Evolutionary conservation across 2,797 vertebrate species (phyloP).

Genomic region (Anomalospiza imberbis): DNA sequence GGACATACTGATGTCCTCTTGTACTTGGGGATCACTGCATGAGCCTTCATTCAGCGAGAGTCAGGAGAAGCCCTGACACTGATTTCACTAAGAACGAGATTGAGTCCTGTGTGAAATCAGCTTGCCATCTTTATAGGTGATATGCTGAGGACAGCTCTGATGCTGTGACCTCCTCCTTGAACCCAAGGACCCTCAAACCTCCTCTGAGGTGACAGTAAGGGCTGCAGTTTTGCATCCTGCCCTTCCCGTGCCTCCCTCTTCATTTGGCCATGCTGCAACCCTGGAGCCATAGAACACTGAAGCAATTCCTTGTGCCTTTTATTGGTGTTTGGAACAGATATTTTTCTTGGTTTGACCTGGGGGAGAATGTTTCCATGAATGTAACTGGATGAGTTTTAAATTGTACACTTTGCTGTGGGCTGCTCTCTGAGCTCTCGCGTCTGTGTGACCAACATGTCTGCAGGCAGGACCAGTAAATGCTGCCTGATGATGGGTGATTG

Average conservation of each 20-base stretch:
- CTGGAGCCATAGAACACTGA: neutral
- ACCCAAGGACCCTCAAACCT: neutral
- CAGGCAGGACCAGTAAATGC: neutral
- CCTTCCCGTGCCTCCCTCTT: accelerated
- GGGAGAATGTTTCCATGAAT: conserved; percentile 2
- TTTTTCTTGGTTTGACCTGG: neutral
- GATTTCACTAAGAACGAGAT: neutral
- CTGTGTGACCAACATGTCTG: neutral
- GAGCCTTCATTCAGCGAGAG: neutral
- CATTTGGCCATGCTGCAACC: neutral
- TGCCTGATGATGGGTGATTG: neutral
- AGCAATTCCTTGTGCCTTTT: neutral
- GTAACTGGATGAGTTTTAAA: conserved; percentile 20
- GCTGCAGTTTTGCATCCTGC: neutral
- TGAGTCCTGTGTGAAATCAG: neutral
- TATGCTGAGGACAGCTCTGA: neutral
- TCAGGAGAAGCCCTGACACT: neutral
- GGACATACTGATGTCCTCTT: neutral
- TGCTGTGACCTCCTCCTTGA: neutral
- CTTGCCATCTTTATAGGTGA: neutral
- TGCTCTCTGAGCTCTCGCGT: accelerated
- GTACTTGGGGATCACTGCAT: accelerated
- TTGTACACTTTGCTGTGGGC: neutral
- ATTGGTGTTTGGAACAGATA: neutral
- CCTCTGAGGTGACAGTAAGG: neutral